Percentiles rank a stretch among this genome's conserved stretches.
Conservation (phyloP, 1,140 invertebrate species). For the Scaptomyza hsui region DNA sequence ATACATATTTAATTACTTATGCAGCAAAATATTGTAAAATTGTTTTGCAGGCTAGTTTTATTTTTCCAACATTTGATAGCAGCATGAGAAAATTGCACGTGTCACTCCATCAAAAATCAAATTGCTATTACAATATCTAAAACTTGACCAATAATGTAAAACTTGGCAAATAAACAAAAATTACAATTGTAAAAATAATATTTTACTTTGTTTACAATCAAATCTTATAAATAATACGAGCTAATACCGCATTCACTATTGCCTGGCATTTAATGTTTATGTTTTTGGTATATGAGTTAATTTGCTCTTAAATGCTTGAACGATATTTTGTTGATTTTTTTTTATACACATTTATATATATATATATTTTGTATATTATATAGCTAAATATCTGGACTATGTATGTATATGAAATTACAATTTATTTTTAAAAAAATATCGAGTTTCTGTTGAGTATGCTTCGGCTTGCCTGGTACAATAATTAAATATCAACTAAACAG, state of each 20-base stretch:
- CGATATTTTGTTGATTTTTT: slow-evolving; percentile 8
- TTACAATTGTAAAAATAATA: slow-evolving; percentile 8
- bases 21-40: neutral
- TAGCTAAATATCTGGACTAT: slow-evolving; percentile 44
- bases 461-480: slow-evolving; percentile 24
- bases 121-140: slow-evolving; percentile 17
- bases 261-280: slow-evolving; percentile 26
- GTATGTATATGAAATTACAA: slow-evolving; percentile 34
- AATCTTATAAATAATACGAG: slow-evolving; percentile 54
- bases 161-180: slow-evolving; percentile 8
- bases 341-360: slow-evolving; percentile 39
- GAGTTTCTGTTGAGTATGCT: slow-evolving; percentile 61
- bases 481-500: slow-evolving; percentile 57
- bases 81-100: neutral
- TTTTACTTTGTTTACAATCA: slow-evolving; percentile 15
- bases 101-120: slow-evolving; percentile 14
- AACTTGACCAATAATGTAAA: slow-evolving; percentile 13
- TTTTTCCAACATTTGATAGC: neutral
- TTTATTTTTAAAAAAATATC: slow-evolving; percentile 59
- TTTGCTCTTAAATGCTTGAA: slow-evolving; percentile 57
- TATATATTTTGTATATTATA: slow-evolving; percentile 29
- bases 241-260: slow-evolving; percentile 49
- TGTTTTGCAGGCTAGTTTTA: neutral
- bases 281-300: slow-evolving; percentile 63
- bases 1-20: neutral